Base-by-base conservation (phyloP, 2,888 invertebrate genomes). In the Sarcophaga subvicina region DNA sequence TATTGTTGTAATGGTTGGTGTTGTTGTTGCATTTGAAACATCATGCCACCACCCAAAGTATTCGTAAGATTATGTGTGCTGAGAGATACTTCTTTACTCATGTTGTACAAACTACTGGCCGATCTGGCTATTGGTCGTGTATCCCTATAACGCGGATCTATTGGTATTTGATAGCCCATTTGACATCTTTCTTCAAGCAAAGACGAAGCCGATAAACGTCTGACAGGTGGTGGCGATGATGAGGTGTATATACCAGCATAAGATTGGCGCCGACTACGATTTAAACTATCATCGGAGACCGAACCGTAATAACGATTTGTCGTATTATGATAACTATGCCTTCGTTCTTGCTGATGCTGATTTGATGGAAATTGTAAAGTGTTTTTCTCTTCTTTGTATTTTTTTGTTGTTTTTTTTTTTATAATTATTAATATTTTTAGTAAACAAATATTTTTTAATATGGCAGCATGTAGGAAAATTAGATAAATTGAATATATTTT, bases 71-170 rank as follows among this genome's bases (percentile, higher is more conserved):
- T 88, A 20, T 88, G 85, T 0, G 86, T 87, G 62, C 87, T 87
- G 11, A 79, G 49, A 3, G 87, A 87, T 11, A 87, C 84, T 63
- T 87, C 87, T 64, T 87, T 85, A 77, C 88, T 82, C 87, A 84
- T 84, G 14, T 87, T 87, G 62, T 87, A 91, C 27, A 93, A 88
- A 78, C 91, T 93, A 75, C 93, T 93, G 20, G 92, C 92, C 14
- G 93, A 93, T 11, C 90, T 89, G 3, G 93, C 93, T 70, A 93
- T 92, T 11, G 93, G 92, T n/a, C 93, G 90, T 0, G 93, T 93
- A 66, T 93, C 93, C 70, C 93, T 90, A 85, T 93, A 93, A 8
- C 93, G 89, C 1, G 93, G 93, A 91, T 93, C 93, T 10, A 93
- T 93, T 76, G 92, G 93, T 83, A 93, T 81, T 88, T 93, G 92